These are phyloP conservation scores for Cosmia trapezina DNA, from an alignment of 2,888 invertebrate genomes.

Conservation along the genomic window DNA sequence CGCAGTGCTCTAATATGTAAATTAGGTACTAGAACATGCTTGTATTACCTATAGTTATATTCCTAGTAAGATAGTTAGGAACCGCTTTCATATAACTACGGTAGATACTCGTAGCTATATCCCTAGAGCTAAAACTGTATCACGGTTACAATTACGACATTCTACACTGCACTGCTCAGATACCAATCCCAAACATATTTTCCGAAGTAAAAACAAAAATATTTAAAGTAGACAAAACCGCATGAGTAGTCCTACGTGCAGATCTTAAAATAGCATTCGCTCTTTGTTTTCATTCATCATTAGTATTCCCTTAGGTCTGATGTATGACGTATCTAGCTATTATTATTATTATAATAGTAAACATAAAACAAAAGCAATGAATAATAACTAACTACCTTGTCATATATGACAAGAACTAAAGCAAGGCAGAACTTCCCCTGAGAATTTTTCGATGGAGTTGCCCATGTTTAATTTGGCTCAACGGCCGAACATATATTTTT, in stretches of 20 bases:
- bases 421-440: background rate
- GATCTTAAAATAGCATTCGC: constrained; percentile 10
- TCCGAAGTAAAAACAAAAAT: background rate
- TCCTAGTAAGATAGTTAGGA: no score
- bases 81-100: no score
- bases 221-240: constrained; percentile 1
- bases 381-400: background rate
- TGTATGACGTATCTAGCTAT: background rate
- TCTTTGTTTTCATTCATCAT: constrained; percentile 1
- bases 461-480: background rate
- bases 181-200: background rate
- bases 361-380: background rate
- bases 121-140: no score
- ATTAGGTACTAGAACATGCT: no score
- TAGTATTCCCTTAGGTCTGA: background rate
- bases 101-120: no score
- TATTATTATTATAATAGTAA: background rate
- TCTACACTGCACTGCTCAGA: background rate
- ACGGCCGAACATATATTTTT: background rate
- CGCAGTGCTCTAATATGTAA: no score
- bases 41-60: no score
- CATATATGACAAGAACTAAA: no score
- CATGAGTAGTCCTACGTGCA: constrained; percentile 9
- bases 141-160: no score
- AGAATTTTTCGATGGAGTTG: background rate